phyloP scores from a whole-genome alignment of 2,797 vertebrate species.

The Todus mexicanus region DNA sequence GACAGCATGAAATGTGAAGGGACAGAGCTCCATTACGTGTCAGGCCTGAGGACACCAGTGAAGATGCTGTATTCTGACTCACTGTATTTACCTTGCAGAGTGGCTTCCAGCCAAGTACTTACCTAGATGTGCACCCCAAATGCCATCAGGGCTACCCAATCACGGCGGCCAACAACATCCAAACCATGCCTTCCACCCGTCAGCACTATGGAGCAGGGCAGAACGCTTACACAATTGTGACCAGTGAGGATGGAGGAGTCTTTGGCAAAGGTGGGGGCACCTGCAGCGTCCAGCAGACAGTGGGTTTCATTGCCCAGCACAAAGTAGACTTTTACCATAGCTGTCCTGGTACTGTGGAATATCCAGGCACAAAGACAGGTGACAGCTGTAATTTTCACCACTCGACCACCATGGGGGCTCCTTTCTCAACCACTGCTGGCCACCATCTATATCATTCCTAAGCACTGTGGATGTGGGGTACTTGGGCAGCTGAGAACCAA shows the following conservation, averaged over 20 bases:
- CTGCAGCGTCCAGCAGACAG: slow-evolving; percentile 50
- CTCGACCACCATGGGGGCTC: not conserved
- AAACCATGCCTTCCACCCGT: not conserved
- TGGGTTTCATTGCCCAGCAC: slow-evolving; percentile 57
- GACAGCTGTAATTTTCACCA: slow-evolving; percentile 46
- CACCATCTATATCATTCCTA: slow-evolving; percentile 52
- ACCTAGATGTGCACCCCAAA: slow-evolving; percentile 29
- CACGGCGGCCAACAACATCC: not conserved
- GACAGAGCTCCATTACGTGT: rapidly evolving
- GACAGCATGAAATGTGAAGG: not conserved
- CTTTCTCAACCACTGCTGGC: slow-evolving; percentile 1
- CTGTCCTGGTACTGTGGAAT: slow-evolving; percentile 31
- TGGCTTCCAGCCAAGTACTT: slow-evolving; percentile 15
- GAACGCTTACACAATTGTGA: not conserved
- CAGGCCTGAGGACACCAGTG: not conserved
- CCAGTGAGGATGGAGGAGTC: slow-evolving; percentile 29
- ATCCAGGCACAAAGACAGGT: slow-evolving; percentile 5
- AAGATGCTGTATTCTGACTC: not conserved
- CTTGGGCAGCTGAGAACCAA: not conserved
- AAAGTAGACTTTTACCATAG: slow-evolving; percentile 66
- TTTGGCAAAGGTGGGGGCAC: slow-evolving; percentile 33
- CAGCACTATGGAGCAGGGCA: slow-evolving; percentile 32
- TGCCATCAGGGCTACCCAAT: slow-evolving; percentile 40
- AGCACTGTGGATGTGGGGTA: not conserved
- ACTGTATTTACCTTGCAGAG: slow-evolving; percentile 37